Percentiles rank a stretch among this genome's conserved stretches.
Conservation (phyloP, 2,888 invertebrate species). For the Carabus problematicus region DNA sequence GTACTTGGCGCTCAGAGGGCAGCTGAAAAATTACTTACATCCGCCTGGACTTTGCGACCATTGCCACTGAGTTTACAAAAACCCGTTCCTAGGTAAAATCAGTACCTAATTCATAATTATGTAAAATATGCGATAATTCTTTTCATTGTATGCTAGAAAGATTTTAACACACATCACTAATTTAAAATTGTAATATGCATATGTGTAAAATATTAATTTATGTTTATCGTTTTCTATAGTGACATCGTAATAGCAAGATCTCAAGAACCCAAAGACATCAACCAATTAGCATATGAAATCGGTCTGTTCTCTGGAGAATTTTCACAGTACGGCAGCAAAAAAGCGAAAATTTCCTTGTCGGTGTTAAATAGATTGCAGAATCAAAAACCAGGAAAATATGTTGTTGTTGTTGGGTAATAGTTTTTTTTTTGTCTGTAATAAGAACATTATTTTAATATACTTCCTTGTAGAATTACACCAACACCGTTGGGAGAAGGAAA, state of each 20-base stretch:
- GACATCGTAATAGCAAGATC: slow-evolving; percentile 91
- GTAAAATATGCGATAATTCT: neutral
- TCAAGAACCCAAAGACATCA: slow-evolving; percentile 87
- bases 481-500: slow-evolving; percentile 99
- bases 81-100: slow-evolving; percentile 83
- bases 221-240: slow-evolving; percentile 57
- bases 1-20: slow-evolving; percentile 79
- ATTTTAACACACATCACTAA: neutral
- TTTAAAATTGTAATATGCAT: too few species aligned
- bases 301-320: slow-evolving; percentile 82
- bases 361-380: slow-evolving; percentile 77
- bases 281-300: slow-evolving; percentile 80
- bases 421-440: neutral
- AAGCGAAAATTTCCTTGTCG: slow-evolving; percentile 89
- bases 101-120: neutral
- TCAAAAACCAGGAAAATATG: slow-evolving; percentile 83
- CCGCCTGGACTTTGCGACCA: slow-evolving; percentile 75
- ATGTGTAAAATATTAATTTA: neutral
- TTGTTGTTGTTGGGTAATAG: slow-evolving; percentile 91
- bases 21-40: slow-evolving; percentile 64
- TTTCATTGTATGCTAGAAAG: neutral
- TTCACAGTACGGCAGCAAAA: slow-evolving; percentile 89
- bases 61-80: slow-evolving; percentile 68
- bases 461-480: slow-evolving; percentile 83
- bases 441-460: neutral